Evolutionary conservation across 2,888 invertebrate species (phyloP), one percentile per base, ranked within the genome.

Genomic region (Mesopsocus fuscifrons): DNA sequence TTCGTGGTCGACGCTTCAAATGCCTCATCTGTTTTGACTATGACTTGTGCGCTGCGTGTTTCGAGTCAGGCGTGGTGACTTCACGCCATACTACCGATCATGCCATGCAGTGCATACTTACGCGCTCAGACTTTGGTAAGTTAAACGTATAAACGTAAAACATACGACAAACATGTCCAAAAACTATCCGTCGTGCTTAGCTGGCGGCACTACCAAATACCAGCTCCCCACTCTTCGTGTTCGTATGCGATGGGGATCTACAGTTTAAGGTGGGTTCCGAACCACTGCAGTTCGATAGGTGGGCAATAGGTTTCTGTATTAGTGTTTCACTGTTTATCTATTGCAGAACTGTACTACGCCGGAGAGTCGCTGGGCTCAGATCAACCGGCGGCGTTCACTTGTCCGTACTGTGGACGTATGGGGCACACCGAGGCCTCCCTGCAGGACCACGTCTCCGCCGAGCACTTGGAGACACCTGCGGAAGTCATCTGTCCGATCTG

Each of bases 11-110:
- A 63, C 79, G 97, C 57, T 98, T 92, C 69, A 98, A 98, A 74
- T 98, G 97, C 71, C 76, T 98, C 63, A 81, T 94, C 58, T 98
- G 97, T 69, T 94, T 89, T 66, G 97, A 98, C 70, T 98, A 94
- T 70, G 97, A 98, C 71, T 72, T 98, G 57, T 98, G 97, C 69
- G 85, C 91, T 57, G 76, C 80, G 56, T 97, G 95, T 64, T 94
- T 87, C 65, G 92, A 95, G 63, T 78, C 79, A 55, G 87, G 87
- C 56, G 84, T 84, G 51, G 84, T 82, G 49, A 85, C 84, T 54
- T 84, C 87, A 52, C 76, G 89, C 56, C 97, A 98, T 65, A 81
- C 85, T 53, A 80, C 83, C 55, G 91, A 92, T 64, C 97, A 98
- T 69, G 91, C 97, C 46, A 91, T 98, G 87, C 97, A 98, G 69